Evolutionary conservation across 2,888 invertebrate species (phyloP), one percentile per base, ranked within the genome.

Genomic region (Drosophila pseudotakahashii): DNA sequence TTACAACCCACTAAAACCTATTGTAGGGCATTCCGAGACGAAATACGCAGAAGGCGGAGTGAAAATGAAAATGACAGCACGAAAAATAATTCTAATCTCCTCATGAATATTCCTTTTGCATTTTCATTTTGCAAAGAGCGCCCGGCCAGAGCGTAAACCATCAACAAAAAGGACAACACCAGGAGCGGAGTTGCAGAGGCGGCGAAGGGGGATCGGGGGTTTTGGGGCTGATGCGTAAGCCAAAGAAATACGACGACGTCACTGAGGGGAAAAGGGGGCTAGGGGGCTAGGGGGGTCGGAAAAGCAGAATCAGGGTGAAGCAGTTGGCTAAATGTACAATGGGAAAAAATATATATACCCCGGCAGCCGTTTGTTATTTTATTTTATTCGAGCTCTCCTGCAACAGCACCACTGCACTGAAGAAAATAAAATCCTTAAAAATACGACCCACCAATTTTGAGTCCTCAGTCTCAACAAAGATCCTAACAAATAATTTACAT

Each of bases 81-180:
- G 77, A 86, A 87, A 89, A 89, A 91, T 90, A 91, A 90, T 91
- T 91, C 90, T 89, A 91, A 91, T 91, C 91, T 90, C 76, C 90
- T 91, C 91, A 91, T 91, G 91, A 91, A 91, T 91, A 91, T 91
- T 91, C 91, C 87, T 86, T 90, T 89, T 88, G 75, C 84, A 89
- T 91, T 91, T 91, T 88, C 85, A 81, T 81, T 82, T 81, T 72
- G 77, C 81, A 83, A 88, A 85, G 81, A 85, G 89, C 78, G 75
- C 52, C 66, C 48, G 70, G 44, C 19, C 59, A 50, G 52, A 76
- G 81, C 68, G 81, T 62, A 75, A 83, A 76, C 76, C 85, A 81
- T 87, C 83, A 83, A 75, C 88, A 81, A 83, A 81, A 80, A 75
- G 78, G 75, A 85, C 78, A 76, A 79, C 79, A 77, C 26, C 52